phyloP scores from a whole-genome alignment of 1,140 invertebrate species.

The Cyclargus thomasi region DNA sequence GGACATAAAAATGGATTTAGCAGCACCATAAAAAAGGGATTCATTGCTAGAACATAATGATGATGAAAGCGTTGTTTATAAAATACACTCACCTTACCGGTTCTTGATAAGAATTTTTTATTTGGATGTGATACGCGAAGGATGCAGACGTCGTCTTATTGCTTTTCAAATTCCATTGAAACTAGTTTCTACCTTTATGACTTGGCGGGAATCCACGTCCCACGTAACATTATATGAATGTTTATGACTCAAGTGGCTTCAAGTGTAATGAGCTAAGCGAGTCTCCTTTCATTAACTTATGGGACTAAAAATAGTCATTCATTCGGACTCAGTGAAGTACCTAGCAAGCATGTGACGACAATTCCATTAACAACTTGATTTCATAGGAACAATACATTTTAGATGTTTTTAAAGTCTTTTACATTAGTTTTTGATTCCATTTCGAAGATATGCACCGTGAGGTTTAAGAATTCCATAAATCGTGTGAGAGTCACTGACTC shows the following conservation, averaged over 20 bases:
- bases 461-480: background rate
- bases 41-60: background rate
- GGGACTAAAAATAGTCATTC: background rate
- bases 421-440: no score
- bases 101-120: constrained; percentile 11
- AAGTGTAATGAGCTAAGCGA: background rate
- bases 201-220: constrained; percentile 12
- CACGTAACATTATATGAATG: constrained; percentile 6
- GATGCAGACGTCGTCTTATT: constrained; percentile 21
- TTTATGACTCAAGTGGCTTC: background rate
- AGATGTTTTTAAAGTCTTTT: no score
- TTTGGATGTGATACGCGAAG: constrained; percentile 15
- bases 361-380: no score
- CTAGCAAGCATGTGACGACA: background rate
- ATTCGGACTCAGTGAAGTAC: background rate
- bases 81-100: background rate
- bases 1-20: background rate
- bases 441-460: no score
- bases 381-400: no score
- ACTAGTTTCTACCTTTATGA: constrained; percentile 19
- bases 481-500: background rate
- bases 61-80: constrained; percentile 3
- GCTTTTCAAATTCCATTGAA: constrained; percentile 21
- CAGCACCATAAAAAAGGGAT: background rate
- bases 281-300: background rate